Evolutionary conservation across 2,797 vertebrate genomes (phyloP).

Genomic region (Pseudochromis fuscus): DNA sequence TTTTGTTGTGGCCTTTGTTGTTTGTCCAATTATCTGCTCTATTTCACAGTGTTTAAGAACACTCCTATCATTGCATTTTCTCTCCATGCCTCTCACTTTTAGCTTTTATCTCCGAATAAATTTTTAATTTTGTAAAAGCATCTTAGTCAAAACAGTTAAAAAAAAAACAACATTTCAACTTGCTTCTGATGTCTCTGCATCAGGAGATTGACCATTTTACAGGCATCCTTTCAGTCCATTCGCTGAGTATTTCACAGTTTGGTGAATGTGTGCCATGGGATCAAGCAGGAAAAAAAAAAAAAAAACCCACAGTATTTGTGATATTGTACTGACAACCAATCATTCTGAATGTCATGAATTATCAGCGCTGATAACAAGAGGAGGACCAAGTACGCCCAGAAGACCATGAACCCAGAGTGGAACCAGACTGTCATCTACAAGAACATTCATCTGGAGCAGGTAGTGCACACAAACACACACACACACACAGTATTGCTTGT

Average conservation of each 20-base stretch:
- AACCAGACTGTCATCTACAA: conserved; percentile 99
- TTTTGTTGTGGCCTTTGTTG: conserved; percentile 77
- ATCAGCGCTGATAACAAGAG: conserved; percentile 96
- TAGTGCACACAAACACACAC: conserved; percentile 62
- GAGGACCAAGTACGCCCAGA: conserved; percentile 95
- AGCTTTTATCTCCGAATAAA: conserved; percentile 42
- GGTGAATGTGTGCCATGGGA: conserved; percentile 50
- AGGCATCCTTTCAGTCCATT: conserved; percentile 59
- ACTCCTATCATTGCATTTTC: conserved; percentile 59
- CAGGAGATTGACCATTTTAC: conserved; percentile 35
- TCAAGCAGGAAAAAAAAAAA: conserved; percentile 17
- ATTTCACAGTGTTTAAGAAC: conserved; percentile 58
- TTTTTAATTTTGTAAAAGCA: conserved; percentile 51
- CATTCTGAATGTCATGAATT: conserved; percentile 66
- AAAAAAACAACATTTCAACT: conserved; percentile 25
- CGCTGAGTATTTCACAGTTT: conserved; percentile 43
- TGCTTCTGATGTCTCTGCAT: conserved; percentile 39
- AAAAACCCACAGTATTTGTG: too few relatives aligned
- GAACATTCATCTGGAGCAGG: conserved; percentile 98
- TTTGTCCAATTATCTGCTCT: conserved; percentile 65
- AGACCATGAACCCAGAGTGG: conserved; percentile 98
- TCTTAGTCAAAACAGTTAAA: conserved; percentile 37
- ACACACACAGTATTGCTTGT: conserved; percentile 11
- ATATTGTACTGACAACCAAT: conserved; percentile 44
- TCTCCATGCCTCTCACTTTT: conserved; percentile 59